Conservation (phyloP, 1,140 invertebrate species). For the Drosophila ohnishii region DNA sequence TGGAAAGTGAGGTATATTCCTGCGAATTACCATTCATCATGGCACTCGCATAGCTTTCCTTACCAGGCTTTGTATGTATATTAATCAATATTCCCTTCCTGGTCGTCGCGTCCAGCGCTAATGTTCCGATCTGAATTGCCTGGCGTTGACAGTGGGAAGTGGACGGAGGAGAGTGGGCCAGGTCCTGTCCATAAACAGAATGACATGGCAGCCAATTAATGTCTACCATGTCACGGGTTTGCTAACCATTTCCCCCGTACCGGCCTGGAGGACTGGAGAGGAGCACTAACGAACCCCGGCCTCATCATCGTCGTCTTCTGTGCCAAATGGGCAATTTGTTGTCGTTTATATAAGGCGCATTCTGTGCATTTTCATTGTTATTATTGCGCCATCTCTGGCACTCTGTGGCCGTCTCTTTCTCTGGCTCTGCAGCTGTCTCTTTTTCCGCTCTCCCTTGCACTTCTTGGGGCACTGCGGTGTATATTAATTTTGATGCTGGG, state of each 20-base stretch:
- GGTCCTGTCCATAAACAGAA: conserved; percentile 68
- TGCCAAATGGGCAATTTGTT: conserved; percentile 80
- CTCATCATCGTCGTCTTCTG: conserved; percentile 65
- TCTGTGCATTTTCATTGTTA: conserved; percentile 80
- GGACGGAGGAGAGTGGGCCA: conserved; percentile 17
- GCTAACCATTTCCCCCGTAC: conserved; percentile 16
- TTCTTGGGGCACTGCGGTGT: conserved; percentile 52
- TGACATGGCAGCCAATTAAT: conserved; percentile 80
- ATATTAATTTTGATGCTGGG: conserved; percentile 78
- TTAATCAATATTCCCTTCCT: conserved; percentile 58
- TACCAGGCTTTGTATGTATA: conserved; percentile 14
- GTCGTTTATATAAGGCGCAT: conserved; percentile 76
- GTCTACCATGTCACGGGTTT: conserved; percentile 62
- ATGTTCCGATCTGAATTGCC: conserved; percentile 57
- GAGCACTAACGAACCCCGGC: conserved; percentile 31
- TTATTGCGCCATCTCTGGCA: conserved; percentile 60
- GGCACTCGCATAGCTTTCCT: conserved; percentile 18
- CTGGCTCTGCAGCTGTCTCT: conserved; percentile 6
- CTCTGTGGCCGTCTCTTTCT: conserved; percentile 9
- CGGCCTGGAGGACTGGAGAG: conserved; percentile 11
- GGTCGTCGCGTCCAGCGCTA: conserved; percentile 31
- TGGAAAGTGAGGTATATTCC: conserved; percentile 7
- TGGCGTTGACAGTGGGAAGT: conserved; percentile 60
- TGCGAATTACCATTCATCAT: conserved; percentile 30
- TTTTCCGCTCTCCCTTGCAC: conserved; percentile 28